phyloP scores from a whole-genome alignment of 2,888 invertebrate genomes.

The Melinopterus prodromus region DNA sequence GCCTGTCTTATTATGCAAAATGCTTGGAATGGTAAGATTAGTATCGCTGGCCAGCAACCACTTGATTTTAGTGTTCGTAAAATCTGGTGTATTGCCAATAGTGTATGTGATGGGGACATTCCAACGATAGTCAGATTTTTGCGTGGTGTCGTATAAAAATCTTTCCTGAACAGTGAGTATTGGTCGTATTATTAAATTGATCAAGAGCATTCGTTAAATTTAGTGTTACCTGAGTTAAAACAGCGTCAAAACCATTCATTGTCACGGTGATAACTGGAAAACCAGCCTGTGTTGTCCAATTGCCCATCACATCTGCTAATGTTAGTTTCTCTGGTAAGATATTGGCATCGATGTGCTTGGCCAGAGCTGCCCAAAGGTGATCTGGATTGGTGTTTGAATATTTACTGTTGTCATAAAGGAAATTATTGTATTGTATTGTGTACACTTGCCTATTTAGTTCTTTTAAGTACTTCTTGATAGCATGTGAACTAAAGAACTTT shows the following conservation, averaged over 20 bases:
- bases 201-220: not conserved
- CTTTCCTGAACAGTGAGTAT: constrained; percentile 39
- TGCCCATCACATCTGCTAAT: constrained; percentile 61
- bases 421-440: no score
- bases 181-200: not conserved
- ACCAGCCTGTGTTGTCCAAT: constrained; percentile 70
- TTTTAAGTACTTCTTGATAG: no score
- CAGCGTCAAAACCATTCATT: constrained; percentile 38
- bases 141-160: constrained; percentile 41
- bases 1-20: constrained; percentile 26
- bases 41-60: constrained; percentile 46
- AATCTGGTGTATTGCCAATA: constrained; percentile 57
- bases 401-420: not conserved
- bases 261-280: constrained; percentile 66
- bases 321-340: constrained; percentile 35
- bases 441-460: no score
- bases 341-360: constrained; percentile 44
- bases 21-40: constrained; percentile 22
- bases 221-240: constrained; percentile 47
- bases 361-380: constrained; percentile 63
- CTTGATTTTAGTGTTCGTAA: constrained; percentile 52
- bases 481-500: no score
- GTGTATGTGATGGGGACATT: constrained; percentile 65
- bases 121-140: no score
- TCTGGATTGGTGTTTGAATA: constrained; percentile 60